Percentiles rank a stretch among this genome's conserved stretches.
These are phyloP conservation scores for Epistrophe grossulariae DNA, from an alignment of 2,888 invertebrate species.

Conservation along the genomic window DNA sequence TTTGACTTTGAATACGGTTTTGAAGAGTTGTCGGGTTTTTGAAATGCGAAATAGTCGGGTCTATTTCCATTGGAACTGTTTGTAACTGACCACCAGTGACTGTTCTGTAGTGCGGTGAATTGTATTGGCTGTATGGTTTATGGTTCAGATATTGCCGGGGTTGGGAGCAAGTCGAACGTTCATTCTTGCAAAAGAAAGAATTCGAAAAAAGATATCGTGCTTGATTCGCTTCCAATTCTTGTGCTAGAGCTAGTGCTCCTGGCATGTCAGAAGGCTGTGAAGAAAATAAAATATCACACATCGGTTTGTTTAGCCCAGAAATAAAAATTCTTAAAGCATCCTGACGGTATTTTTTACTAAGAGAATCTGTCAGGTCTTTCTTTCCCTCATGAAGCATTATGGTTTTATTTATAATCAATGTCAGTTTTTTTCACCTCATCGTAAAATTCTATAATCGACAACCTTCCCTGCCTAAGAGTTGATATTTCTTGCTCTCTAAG, in stretches of 20 bases:
- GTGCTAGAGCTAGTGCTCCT: slow-evolving; percentile 45
- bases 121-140: not conserved
- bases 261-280: slow-evolving; percentile 54
- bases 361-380: slow-evolving; percentile 44
- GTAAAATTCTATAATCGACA: slow-evolving; percentile 47
- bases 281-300: slow-evolving; percentile 60
- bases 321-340: slow-evolving; percentile 50
- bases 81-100: not conserved
- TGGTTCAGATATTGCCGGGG: not conserved
- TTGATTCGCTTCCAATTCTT: slow-evolving; percentile 50
- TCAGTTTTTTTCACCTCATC: slow-evolving; percentile 72
- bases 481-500: slow-evolving; percentile 64
- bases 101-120: not conserved
- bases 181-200: slow-evolving; percentile 14
- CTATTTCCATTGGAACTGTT: not conserved
- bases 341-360: slow-evolving; percentile 72
- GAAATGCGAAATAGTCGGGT: not conserved
- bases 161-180: not conserved
- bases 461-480: slow-evolving; percentile 68
- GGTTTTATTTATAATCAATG: slow-evolving; percentile 71
- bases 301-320: slow-evolving; percentile 47
- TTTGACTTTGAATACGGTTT: not conserved
- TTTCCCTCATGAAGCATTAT: slow-evolving; percentile 66
- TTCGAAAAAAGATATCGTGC: slow-evolving; percentile 41
- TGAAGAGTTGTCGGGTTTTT: not conserved